These are phyloP conservation scores for Ambastaia sidthimunki DNA, from an alignment of 2,797 vertebrate species.

Conservation along the genomic window DNA sequence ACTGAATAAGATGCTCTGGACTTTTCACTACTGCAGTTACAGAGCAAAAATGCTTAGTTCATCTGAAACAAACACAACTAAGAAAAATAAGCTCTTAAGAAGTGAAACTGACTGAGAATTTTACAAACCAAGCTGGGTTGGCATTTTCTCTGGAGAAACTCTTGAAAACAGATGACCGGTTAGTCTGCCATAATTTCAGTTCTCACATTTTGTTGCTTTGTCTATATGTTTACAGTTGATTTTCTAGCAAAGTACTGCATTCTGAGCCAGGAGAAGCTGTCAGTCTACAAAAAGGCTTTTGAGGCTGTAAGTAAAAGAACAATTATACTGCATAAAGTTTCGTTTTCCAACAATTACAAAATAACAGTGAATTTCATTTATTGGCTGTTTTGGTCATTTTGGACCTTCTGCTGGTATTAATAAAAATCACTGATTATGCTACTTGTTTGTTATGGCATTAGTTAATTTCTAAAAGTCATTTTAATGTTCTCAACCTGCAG, in stretches of 20 bases:
- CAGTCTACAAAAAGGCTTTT: slow-evolving; percentile 91
- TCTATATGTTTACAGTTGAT: slow-evolving; percentile 81
- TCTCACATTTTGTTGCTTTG: slow-evolving; percentile 42
- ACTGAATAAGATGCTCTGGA: too few species aligned
- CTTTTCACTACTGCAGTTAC: too few species aligned
- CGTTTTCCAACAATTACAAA: neutral
- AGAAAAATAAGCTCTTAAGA: neutral
- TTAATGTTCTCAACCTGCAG: slow-evolving; percentile 58
- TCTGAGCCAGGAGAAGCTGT: slow-evolving; percentile 90
- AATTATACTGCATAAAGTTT: neutral
- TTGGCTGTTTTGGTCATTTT: neutral
- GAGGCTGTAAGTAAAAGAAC: slow-evolving; percentile 84
- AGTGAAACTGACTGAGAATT: neutral
- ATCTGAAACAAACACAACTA: neutral
- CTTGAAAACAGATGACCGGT: neutral
- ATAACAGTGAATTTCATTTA: neutral
- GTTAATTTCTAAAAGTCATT: neutral
- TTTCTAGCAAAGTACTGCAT: slow-evolving; percentile 95
- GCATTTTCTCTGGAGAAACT: neutral
- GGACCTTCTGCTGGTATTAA: neutral
- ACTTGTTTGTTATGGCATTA: neutral
- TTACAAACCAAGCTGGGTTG: neutral
- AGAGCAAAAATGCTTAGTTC: neutral
- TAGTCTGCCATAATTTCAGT: neutral
- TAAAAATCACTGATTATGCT: neutral